A percentile compares a stretch with the other conserved stretches of the same genome.
These are phyloP conservation scores for Bovichtus variegatus DNA, from an alignment of 2,797 vertebrate species.

Conservation along the genomic window DNA sequence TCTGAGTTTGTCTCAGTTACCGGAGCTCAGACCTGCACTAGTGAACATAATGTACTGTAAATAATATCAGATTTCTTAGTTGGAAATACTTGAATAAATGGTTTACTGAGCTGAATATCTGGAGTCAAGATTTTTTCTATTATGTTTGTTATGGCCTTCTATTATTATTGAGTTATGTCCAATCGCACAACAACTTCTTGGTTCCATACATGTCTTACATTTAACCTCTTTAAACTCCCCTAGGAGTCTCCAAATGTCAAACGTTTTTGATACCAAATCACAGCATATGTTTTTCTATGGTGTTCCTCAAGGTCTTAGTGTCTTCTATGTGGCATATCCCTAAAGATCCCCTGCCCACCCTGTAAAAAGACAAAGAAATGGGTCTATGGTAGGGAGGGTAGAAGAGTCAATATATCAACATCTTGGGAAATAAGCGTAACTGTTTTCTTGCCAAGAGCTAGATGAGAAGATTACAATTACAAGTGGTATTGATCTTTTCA, in stretches of 20 bases:
- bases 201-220: background rate
- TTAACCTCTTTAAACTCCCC: no score
- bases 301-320: no score
- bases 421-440: background rate
- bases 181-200: background rate
- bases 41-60: constrained; percentile 83
- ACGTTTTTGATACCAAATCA: no score
- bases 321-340: no score
- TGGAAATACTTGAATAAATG: constrained; percentile 87
- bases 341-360: no score
- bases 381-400: no score
- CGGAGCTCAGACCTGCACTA: constrained; percentile 83
- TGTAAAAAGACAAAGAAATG: no score
- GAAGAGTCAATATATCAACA: background rate
- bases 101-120: constrained; percentile 64
- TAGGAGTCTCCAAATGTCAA: no score
- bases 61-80: constrained; percentile 77
- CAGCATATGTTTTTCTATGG: no score
- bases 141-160: background rate
- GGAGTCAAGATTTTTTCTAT: constrained; percentile 9
- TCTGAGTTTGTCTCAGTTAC: constrained; percentile 74
- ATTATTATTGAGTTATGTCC: background rate
- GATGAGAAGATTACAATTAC: background rate
- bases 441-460: background rate
- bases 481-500: no score